Evolutionary conservation across 1,140 invertebrate species (phyloP).

Genomic region (Sarcophaga peregrina): DNA sequence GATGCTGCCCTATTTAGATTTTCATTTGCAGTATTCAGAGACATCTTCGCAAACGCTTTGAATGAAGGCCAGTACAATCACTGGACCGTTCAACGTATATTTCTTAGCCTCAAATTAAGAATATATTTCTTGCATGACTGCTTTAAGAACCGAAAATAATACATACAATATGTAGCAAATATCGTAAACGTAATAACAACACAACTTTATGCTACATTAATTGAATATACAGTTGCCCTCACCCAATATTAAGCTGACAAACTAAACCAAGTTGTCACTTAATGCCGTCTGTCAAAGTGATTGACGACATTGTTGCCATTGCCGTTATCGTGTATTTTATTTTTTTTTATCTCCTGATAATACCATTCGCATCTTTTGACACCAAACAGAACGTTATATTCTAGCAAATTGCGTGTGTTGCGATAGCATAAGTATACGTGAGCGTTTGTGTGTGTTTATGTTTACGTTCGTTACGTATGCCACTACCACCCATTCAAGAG

Average conservation of each 20-base stretch:
- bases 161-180: no score
- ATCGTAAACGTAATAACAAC: no score
- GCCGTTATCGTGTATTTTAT: not conserved
- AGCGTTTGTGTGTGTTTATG: not conserved
- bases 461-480: not conserved
- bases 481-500: constrained; percentile 25
- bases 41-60: no score
- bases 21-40: no score
- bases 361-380: constrained; percentile 29
- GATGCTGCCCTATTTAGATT: no score
- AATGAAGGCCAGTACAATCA: no score
- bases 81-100: no score
- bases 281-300: constrained; percentile 46
- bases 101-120: no score
- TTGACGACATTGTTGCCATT: constrained; percentile 44
- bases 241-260: constrained; percentile 47
- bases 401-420: no score
- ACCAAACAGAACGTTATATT: not conserved
- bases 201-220: no score
- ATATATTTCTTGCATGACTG: no score
- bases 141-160: no score
- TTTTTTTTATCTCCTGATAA: constrained; percentile 43
- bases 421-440: not conserved
- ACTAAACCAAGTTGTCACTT: constrained; percentile 47
- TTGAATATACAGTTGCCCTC: not conserved